These are phyloP conservation scores for Embiotoca jacksoni DNA, from an alignment of 2,113 vertebrate genomes.

Conservation along the genomic window DNA sequence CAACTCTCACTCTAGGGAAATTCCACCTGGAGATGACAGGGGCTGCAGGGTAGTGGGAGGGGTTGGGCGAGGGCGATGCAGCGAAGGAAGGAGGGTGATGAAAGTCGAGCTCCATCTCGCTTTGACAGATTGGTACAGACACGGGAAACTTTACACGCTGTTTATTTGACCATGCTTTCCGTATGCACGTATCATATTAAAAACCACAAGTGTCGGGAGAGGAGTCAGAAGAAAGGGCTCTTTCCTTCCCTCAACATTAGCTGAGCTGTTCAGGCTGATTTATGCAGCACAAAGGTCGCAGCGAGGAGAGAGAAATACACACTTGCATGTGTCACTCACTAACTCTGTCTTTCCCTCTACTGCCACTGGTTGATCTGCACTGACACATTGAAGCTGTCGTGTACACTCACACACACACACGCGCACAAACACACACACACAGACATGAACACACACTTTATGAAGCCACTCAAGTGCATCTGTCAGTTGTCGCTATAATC, in stretches of 20 bases:
- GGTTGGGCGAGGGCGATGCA: neutral
- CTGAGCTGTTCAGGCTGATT: conserved; percentile 68
- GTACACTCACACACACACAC: conserved; percentile 8
- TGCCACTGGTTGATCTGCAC: neutral
- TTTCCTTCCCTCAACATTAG: conserved; percentile 69
- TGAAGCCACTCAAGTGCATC: conserved; percentile 1
- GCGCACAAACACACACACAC: neutral
- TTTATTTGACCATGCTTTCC: conserved; percentile 81
- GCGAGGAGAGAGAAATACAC: conserved; percentile 34
- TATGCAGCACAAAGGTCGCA: conserved; percentile 65
- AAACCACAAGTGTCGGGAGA: conserved; percentile 71
- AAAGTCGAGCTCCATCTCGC: conserved; percentile 66
- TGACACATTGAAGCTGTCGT: neutral
- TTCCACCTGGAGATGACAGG: conserved; percentile 77
- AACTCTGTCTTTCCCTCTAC: neutral
- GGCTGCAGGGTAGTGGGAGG: conserved; percentile 24
- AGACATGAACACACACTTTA: neutral
- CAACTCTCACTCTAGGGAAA: conserved; percentile 83
- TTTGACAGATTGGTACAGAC: conserved; percentile 80
- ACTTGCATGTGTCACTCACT: conserved; percentile 63
- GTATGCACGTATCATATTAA: conserved; percentile 74
- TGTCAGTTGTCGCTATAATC: conserved; percentile 46
- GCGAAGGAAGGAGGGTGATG: conserved; percentile 5
- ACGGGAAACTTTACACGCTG: conserved; percentile 75
- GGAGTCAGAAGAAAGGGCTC: conserved; percentile 63